Base-by-base conservation (phyloP, 1,140 invertebrate genomes). In the Zaprionus taronus region DNA sequence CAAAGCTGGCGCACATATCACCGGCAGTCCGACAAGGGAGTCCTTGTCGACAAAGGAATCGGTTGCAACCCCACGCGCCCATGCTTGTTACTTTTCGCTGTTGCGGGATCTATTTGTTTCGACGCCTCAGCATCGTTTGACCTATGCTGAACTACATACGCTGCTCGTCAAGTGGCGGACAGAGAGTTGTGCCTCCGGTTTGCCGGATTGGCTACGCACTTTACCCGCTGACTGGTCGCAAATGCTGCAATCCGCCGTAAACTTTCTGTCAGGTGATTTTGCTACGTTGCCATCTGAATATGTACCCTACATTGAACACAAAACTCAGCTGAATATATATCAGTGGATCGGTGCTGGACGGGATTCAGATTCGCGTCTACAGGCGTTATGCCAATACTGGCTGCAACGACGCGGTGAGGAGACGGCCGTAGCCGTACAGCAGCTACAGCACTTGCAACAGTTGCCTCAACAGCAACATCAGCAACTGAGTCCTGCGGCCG, bases 331-430 rank as follows among this genome's bases (percentile, higher is more conserved):
- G 68, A 93, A 95, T 90, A 94, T 96, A 65, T 99, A 98, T 93
- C 97, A 98, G 79, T 99, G 98, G 98, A 99, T 99, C 64, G 98
- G 98, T 1, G 97, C 97, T n/a, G 98, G 98, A 0, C 94, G 98
- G 31, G 98, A 99, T 92, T 96, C 96, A 2, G 98, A 99, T 94
- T 94, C 95, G 12, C 94, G 97, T 36, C 93, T 99, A 4, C 93
- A 94, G 5, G 93, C 95, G 6, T 92, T 99, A 20, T 98, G 96
- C 89, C 94, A 95, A 57, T 94, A 95, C 73, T 98, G 97, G 97
- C 80, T 97, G 66, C 94, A 95, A 53, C 94, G 95, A 62, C 94
- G 94, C 76, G 94, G 94, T 5, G 84, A 90, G 6, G 78, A 84
- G 0, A 65, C 71, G 34, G 24, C 41, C 1, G 34, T 49, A 2